phyloP scores from a whole-genome alignment of 2,888 invertebrate genomes.

The Tachina lurida region DNA sequence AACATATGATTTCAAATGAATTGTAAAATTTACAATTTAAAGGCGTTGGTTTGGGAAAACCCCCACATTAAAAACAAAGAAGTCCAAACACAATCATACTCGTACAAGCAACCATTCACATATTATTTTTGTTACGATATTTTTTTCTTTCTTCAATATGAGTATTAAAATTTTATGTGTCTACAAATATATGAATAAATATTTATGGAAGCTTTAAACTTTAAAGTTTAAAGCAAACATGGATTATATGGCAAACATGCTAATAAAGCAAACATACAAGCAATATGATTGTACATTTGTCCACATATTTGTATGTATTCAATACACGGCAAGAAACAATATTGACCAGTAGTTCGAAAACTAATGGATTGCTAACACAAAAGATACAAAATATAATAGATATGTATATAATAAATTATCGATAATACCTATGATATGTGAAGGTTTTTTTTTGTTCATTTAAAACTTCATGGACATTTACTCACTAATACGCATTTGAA shows the following conservation, averaged over 20 bases:
- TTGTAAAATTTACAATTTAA: constrained; percentile 49
- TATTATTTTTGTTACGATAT: background rate
- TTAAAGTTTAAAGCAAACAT: constrained; percentile 34
- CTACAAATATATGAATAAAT: constrained; percentile 30
- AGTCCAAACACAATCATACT: background rate
- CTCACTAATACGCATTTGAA: too few relatives aligned
- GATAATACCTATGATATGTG: too few relatives aligned
- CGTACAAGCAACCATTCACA: background rate
- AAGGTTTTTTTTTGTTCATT: too few relatives aligned
- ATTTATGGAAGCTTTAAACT: constrained; percentile 36
- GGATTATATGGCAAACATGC: constrained; percentile 1
- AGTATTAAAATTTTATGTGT: background rate
- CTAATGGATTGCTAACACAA: too few relatives aligned
- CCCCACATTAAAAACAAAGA: constrained; percentile 45
- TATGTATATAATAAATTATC: too few relatives aligned
- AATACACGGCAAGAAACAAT: background rate
- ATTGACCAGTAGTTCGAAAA: too few relatives aligned
- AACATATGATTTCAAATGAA: constrained; percentile 40
- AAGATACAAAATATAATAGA: too few relatives aligned
- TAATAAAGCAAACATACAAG: background rate
- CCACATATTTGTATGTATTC: background rate
- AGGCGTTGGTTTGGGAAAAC: constrained; percentile 66
- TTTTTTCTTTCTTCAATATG: constrained; percentile 3
- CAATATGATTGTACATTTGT: background rate
- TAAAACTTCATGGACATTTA: too few relatives aligned